Evolutionary conservation across 2,888 invertebrate species (phyloP).

Genomic region (Suillia variegata): DNA sequence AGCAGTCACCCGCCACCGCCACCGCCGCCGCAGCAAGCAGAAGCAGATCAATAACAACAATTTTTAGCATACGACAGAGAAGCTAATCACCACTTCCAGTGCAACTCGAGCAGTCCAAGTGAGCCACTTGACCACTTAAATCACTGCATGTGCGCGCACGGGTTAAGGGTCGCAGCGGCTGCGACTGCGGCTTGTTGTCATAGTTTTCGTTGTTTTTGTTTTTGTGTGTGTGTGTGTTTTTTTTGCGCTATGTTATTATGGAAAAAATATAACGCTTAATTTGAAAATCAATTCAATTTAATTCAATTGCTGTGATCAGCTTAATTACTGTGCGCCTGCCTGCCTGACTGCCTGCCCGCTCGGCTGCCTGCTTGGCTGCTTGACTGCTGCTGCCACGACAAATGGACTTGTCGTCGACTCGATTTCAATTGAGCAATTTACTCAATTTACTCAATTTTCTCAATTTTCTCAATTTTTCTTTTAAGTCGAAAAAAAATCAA

Average conservation of each 20-base stretch:
- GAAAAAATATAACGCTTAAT: conserved; percentile 31
- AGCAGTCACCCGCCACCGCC: too few species aligned
- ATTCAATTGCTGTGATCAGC: conserved; percentile 46
- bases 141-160: background rate
- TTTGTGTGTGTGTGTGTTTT: background rate
- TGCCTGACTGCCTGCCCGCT: background rate
- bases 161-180: background rate
- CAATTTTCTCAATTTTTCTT: too few species aligned
- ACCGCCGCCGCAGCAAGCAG: background rate
- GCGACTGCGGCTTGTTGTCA: background rate
- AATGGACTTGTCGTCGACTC: too few species aligned
- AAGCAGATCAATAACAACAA: too few species aligned
- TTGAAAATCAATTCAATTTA: conserved; percentile 29
- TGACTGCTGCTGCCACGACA: too few species aligned
- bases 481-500: too few species aligned
- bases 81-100: background rate
- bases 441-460: too few species aligned
- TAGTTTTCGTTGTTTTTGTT: background rate
- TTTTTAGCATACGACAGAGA: too few species aligned
- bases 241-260: background rate
- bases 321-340: conserved; percentile 53
- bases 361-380: conserved; percentile 4
- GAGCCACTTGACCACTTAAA: background rate
- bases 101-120: background rate
- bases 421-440: too few species aligned